Base-by-base conservation (phyloP, 2,888 invertebrate species). In the Hyposoter didymator region DNA sequence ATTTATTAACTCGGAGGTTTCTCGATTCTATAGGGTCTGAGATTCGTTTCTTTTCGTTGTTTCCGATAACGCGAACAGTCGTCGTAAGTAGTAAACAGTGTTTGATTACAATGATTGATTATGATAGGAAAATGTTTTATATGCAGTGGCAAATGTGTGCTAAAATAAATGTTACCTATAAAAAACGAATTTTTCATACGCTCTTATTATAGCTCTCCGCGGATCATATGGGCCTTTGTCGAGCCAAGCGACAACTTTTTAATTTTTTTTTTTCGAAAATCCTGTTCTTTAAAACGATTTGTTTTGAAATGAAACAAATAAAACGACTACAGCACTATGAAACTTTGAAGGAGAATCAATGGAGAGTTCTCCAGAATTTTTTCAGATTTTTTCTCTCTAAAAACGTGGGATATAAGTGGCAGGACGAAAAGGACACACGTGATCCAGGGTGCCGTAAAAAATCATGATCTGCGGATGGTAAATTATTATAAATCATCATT, bases 101-200 rank as follows among this genome's bases (percentile, higher is more conserved):
- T 86, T 82, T 87, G 76, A 79, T 72, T 82, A 82, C 67, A 82
- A 59, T 59, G 39, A 82, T 85, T 76, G 73, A 69, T 75, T 87
- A 78, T 64, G 47, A 78, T 88, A 87, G 82, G 43, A 64, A 86
- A 84, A 78, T 87, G 81, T 88, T 88, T 88, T 88, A 88, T 88
- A 88, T 84, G 78, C 81, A 47, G 82, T 78, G 80, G 69, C 70
- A 83, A 76, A 82, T 83, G 84, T 82, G 86, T 86, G 84, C 87
- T 85, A 81, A 86, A 87, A 86, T 88, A 87, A 88, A 88, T 88
- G 86, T 88, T 88, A 88, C 83, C 82, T 75, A 85, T 84, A 67
- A 83, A 84, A 85, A 76, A 73, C 47, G 35, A 32, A 6, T 59
- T 59, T 82, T 70, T 35, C 14, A 49, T 32, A 10, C 32, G 45